Percentiles rank a stretch among this genome's conserved stretches.
Evolutionary conservation across 2,113 vertebrate genomes (phyloP).

Genomic region (Tautogolabrus adspersus): DNA sequence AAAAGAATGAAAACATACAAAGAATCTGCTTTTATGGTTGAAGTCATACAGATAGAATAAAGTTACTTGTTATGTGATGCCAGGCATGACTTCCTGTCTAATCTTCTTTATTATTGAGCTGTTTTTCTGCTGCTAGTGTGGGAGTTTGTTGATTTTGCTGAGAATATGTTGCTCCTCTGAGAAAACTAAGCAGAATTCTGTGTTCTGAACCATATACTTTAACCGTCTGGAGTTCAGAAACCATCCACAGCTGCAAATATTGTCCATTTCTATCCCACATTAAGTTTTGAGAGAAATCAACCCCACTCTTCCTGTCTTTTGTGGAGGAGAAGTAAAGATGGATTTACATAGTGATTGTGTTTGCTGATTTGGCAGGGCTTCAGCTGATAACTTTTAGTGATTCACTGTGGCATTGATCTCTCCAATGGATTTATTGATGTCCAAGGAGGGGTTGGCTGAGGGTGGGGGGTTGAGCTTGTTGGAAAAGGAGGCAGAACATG

Average conservation of each 20-base stretch:
- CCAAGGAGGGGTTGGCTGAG: constrained; percentile 67
- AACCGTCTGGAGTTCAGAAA: constrained; percentile 39
- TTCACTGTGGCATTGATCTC: constrained; percentile 84
- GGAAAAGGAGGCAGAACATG: constrained; percentile 35
- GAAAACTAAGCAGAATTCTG: constrained; percentile 38
- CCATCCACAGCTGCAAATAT: constrained; percentile 35
- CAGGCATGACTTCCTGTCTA: constrained; percentile 6
- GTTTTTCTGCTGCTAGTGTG: constrained; percentile 21
- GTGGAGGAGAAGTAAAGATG: constrained; percentile 78
- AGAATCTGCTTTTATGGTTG: constrained; percentile 33
- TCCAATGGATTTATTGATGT: constrained; percentile 85
- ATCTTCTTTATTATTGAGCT: constrained; percentile 31
- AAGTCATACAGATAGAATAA: constrained; percentile 33
- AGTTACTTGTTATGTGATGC: background rate
- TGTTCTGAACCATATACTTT: constrained; percentile 50
- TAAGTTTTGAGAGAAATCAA: constrained; percentile 37
- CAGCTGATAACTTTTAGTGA: constrained; percentile 88
- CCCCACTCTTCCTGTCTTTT: constrained; percentile 58
- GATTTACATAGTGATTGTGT: constrained; percentile 88
- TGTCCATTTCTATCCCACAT: constrained; percentile 51
- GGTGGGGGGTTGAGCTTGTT: constrained; percentile 67
- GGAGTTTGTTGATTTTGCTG: constrained; percentile 49
- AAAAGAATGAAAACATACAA: constrained; percentile 64
- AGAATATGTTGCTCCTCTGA: constrained; percentile 40
- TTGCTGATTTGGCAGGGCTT: constrained; percentile 85